A percentile compares a stretch with the other conserved stretches of the same genome.
These are phyloP conservation scores for Vidua chalybeata DNA, from an alignment of 2,113 vertebrate species.

Conservation along the genomic window DNA sequence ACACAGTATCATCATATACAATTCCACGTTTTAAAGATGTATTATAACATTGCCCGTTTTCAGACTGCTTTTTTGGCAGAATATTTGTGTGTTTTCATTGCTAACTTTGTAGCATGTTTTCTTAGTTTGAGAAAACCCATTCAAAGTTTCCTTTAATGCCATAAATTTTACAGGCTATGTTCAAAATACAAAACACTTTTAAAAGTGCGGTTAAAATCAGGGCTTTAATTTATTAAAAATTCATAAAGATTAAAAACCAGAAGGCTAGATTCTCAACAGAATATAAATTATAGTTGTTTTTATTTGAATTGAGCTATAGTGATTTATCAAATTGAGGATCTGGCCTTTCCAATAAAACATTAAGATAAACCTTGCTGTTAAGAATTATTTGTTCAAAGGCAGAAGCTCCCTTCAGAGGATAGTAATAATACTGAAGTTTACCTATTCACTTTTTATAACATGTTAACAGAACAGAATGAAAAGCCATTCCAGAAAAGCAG, in stretches of 20 bases:
- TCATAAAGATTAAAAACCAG: conserved; percentile 11
- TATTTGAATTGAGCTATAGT: neutral
- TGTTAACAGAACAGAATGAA: neutral
- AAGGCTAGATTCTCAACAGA: neutral
- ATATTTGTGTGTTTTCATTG: neutral
- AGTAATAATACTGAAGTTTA: neutral
- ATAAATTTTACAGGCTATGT: neutral
- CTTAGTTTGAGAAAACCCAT: neutral
- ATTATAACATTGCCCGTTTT: neutral
- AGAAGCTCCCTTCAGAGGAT: neutral
- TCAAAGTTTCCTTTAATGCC: neutral
- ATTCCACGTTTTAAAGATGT: neutral
- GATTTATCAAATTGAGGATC: neutral
- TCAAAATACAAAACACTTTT: neutral
- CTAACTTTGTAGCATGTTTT: neutral
- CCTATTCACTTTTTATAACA: neutral
- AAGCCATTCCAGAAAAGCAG: neutral
- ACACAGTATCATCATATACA: neutral
- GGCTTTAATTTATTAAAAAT: neutral
- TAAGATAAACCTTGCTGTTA: neutral
- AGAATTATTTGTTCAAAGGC: neutral
- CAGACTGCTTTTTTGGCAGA: neutral
- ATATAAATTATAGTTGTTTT: neutral
- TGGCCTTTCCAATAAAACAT: neutral
- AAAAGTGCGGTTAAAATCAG: conserved; percentile 37